Evolutionary conservation across 2,888 invertebrate genomes (phyloP), one percentile per base, ranked within the genome.

Genomic region (Helleia helle): DNA sequence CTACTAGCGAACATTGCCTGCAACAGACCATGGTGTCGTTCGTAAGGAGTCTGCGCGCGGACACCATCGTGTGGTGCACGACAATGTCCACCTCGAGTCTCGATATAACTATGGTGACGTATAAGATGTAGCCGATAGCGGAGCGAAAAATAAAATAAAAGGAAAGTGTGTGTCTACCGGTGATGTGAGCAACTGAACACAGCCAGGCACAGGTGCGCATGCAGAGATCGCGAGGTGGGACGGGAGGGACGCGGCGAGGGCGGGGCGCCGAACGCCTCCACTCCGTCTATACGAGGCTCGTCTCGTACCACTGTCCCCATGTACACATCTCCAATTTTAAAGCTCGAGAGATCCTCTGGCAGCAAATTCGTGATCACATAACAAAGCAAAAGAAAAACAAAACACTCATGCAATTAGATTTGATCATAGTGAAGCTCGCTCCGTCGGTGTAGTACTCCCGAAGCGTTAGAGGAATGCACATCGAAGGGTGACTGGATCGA

Each of bases 1-100:
- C 96, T 97, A 92, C 96, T 97, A 90, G 98, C 97, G 94, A 99
- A 99, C 92, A 98, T 96, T 89, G 97, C 98, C 97, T 97, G 93
- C 87, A 92, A 91, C 90, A 89, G 90, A 89, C 84, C 84, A 83
- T 74, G 83, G 84, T 76, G 84, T 72, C 76, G 77, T 66, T 79
- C 74, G 77, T 63, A 69, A 59, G 67, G 65, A 66, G 66, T 62
- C 62, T 55, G 67, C 65, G 62, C 71, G 69, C 72, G 73, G 65
- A 72, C 79, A 77, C 81, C 80, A 75, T 75, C 76, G 77, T 69
- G 80, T 75, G 79, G 73, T 81, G 81, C 83, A 79, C 81, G 83
- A 79, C 81, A 81, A 81, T 72, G 81, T 79, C 77, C 80, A 72
- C 79, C 73, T 62, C 65, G 71, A 75, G 68, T 69, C 65, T 72